Base-by-base conservation (phyloP, 2,797 vertebrate genomes). In the Carcharodon carcharias region DNA sequence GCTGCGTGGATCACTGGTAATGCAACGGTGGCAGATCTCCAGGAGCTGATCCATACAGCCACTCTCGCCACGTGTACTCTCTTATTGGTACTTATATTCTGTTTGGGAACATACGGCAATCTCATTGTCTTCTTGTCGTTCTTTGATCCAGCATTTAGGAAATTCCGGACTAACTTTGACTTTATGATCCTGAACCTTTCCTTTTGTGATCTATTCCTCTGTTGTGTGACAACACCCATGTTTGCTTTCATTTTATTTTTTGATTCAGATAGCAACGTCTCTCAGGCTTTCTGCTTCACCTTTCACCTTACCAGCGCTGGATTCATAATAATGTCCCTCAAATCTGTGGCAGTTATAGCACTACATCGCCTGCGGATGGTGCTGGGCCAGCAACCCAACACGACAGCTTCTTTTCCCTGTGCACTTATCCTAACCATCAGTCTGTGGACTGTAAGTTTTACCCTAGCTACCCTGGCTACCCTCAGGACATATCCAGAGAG, bases 141-240 rank as follows among this genome's bases (percentile, higher is more conserved):
- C 97, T 99, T 99, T 3, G 99, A 99, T 97, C 99, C 99, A 0
- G 98, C 99, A 40, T 99, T 99, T 96, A 98, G 99, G 97, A 99
- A 99, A 97, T 99, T 99, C 97, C 98, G 99, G 97, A 99, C 99
- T 97, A 98, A 99, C 98, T 99, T 99, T 54, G 99, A 99, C 97
- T 99, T 99, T 97, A 99, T 99, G 99, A 98, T 99, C 97, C 98
- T 99, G 97, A 99, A 99, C 97, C 97, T 99, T 87, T 99, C 99
- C 96, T 99, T 99, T 97, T 99, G 99, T 1, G 99, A 99, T 97
- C 98, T 99, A 97, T 99, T 99, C 97, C 98, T 99, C 28, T 99
- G 99, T 61, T 99, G 98, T 0, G 98, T 99, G 96, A 99, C 99
- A 0, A 98, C 99, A 0, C 99, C 99, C 96, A 99, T 99, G 99